Conservation (phyloP, 2,888 invertebrate species). For the Phrixothrix hirtus region DNA sequence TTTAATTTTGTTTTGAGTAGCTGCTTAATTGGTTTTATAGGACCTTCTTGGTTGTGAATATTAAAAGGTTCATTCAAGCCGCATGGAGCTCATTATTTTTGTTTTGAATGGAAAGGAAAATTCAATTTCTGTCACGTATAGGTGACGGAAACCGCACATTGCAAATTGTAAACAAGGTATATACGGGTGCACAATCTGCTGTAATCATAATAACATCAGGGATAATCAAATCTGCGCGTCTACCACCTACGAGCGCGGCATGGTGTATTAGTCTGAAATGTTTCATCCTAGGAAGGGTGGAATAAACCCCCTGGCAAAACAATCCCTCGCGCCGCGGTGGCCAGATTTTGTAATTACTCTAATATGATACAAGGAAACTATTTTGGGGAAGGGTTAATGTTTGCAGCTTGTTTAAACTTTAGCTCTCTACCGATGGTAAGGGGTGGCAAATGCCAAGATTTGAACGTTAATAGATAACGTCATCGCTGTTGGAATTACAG, state of each 20-base stretch:
- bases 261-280: constrained; percentile 33
- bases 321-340: constrained; percentile 33
- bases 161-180: constrained; percentile 32
- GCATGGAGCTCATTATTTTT: constrained; percentile 6
- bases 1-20: constrained; percentile 21
- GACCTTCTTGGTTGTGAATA: constrained; percentile 13
- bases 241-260: constrained; percentile 33
- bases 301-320: constrained; percentile 27
- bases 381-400: constrained; percentile 29
- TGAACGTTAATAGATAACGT: constrained; percentile 21
- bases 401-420: constrained; percentile 27
- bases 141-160: constrained; percentile 31
- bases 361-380: constrained; percentile 34
- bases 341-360: constrained; percentile 34
- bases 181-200: constrained; percentile 30
- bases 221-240: constrained; percentile 36
- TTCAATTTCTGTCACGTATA: constrained; percentile 30
- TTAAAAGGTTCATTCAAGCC: constrained; percentile 16
- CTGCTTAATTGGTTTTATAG: constrained; percentile 25
- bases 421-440: constrained; percentile 12
- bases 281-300: constrained; percentile 25
- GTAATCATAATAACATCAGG: constrained; percentile 37
- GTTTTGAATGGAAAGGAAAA: constrained; percentile 13
- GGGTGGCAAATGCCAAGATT: constrained; percentile 24
- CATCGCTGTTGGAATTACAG: not conserved